Evolutionary conservation across 1,140 invertebrate species (phyloP).

Genomic region (Euwallacea fornicatus): DNA sequence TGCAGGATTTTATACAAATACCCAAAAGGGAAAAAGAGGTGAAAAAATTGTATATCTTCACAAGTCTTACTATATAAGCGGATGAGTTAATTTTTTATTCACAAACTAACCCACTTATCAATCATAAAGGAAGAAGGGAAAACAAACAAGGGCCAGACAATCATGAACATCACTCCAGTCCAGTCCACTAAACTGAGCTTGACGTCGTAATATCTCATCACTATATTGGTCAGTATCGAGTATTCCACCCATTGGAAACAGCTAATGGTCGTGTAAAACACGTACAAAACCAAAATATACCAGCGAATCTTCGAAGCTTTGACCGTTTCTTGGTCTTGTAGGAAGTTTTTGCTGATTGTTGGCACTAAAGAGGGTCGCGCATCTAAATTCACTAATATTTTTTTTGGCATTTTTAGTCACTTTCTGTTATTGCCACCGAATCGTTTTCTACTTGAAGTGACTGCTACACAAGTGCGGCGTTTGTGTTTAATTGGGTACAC

Average conservation of each 20-base stretch:
- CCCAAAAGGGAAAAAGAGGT: too few relatives aligned
- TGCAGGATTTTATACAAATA: too few relatives aligned
- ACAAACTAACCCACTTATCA: conserved; percentile 41
- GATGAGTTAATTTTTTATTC: neutral
- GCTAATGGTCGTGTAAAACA: conserved; percentile 3
- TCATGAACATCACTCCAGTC: conserved; percentile 50
- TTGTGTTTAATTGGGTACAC: neutral
- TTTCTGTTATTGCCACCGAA: neutral
- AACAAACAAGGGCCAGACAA: conserved; percentile 42
- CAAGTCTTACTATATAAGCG: too few relatives aligned
- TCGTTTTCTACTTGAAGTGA: conserved; percentile 31
- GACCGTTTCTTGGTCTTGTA: too few relatives aligned
- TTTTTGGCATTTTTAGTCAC: too few relatives aligned
- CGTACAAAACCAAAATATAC: too few relatives aligned
- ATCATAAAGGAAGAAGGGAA: conserved; percentile 43
- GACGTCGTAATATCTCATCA: conserved; percentile 60
- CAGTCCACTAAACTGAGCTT: conserved; percentile 63
- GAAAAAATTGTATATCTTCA: too few relatives aligned
- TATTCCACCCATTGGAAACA: conserved; percentile 60
- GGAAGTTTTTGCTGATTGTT: too few relatives aligned
- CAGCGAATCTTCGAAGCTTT: too few relatives aligned
- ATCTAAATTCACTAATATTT: too few relatives aligned
- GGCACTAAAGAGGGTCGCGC: too few relatives aligned
- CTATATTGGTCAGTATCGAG: conserved; percentile 59
- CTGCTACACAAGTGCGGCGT: conserved; percentile 17